Evolutionary conservation across 1,140 invertebrate species (phyloP).

Genomic region (Philopotamus ludificatus): DNA sequence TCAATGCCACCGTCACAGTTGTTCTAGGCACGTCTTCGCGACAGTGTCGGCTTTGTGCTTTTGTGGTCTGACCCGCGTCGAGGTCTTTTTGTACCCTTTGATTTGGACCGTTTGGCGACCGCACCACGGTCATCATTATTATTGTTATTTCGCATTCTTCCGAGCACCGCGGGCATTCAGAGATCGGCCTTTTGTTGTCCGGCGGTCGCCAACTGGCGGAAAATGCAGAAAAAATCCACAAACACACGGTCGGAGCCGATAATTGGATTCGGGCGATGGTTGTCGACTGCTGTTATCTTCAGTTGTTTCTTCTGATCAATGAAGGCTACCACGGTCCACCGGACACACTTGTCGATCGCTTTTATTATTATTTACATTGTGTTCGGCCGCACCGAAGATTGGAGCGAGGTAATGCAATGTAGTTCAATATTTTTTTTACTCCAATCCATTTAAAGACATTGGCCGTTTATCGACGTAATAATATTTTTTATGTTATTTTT

Average conservation of each 20-base stretch:
- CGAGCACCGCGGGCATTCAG: neutral
- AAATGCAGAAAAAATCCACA: neutral
- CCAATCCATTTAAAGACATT: neutral
- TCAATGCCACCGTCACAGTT: conserved; percentile 10
- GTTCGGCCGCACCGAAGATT: conserved; percentile 8
- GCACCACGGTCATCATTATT: conserved; percentile 15
- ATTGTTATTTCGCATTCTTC: conserved; percentile 21
- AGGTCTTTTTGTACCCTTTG: conserved; percentile 20
- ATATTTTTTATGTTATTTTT: neutral
- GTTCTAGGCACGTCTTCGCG: neutral
- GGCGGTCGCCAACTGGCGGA: neutral
- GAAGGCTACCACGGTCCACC: conserved; percentile 26
- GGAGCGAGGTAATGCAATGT: conserved; percentile 17
- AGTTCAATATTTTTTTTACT: conserved; percentile 6
- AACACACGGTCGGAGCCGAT: neutral
- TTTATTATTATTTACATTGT: conserved; percentile 21
- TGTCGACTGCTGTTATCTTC: neutral
- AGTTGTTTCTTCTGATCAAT: conserved; percentile 16
- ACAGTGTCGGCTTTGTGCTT: conserved; percentile 15
- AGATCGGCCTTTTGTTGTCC: neutral
- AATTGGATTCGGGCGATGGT: neutral
- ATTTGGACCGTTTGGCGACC: conserved; percentile 19
- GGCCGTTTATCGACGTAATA: neutral
- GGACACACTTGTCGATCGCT: conserved; percentile 7
- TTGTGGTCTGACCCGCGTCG: conserved; percentile 1